Conservation (phyloP, 2,113 vertebrate genomes). For the Zosterops pallidus region DNA sequence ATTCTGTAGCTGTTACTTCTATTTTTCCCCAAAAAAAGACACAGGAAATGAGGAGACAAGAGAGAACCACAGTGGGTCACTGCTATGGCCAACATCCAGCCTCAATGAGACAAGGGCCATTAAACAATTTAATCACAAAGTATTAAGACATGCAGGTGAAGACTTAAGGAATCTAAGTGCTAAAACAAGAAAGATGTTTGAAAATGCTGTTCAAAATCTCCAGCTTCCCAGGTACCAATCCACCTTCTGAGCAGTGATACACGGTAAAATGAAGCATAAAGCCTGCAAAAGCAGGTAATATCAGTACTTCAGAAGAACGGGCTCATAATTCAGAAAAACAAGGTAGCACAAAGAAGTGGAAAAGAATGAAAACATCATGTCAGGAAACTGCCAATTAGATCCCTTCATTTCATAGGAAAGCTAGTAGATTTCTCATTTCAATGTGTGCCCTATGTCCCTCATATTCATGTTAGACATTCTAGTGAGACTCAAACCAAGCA, state of each 20-base stretch:
- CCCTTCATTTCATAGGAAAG: not conserved
- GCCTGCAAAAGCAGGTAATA: not conserved
- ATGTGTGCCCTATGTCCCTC: rapidly evolving
- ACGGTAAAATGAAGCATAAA: not conserved
- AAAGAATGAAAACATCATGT: not conserved
- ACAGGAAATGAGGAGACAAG: constrained; percentile 1
- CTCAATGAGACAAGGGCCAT: not conserved
- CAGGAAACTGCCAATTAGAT: not conserved
- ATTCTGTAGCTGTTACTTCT: not conserved
- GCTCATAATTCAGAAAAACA: not conserved
- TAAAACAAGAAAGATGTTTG: not conserved
- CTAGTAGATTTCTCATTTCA: not conserved
- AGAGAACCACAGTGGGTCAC: not conserved
- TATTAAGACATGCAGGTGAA: not conserved
- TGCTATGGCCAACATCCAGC: not conserved
- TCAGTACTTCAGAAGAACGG: not conserved
- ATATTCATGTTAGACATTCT: not conserved
- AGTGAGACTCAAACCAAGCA: not conserved
- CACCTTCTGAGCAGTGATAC: not conserved
- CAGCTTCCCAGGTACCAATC: not conserved
- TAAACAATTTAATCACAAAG: not conserved
- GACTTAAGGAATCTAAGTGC: not conserved
- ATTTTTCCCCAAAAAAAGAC: not conserved
- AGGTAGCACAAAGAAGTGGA: not conserved
- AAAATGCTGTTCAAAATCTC: not conserved